Base-by-base conservation (phyloP, 2,888 invertebrate species). In the Margaritifera margaritifera region DNA sequence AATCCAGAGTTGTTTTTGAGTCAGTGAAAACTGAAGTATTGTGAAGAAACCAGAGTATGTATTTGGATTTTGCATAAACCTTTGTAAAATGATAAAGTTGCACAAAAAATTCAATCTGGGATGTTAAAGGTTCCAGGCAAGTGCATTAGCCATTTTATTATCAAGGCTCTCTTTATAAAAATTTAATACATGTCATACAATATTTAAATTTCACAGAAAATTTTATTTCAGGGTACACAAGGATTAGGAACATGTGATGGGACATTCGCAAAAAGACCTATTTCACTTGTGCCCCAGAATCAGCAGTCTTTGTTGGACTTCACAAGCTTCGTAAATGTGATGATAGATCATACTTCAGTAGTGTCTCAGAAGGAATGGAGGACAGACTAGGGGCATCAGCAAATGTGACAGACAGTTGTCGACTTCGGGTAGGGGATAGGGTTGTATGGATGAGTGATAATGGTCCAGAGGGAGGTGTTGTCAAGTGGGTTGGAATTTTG, bases 361-460 rank as follows among this genome's bases (percentile, higher is more conserved):
- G 51, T 62, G 56, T 15, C 60, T 59, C n/a, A 59, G 61, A 11
- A 56, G 62, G 50, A 22, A 59, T 52, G 19, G 59, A 24, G 50
- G 57, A 57, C 31, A 15, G 22, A 56, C 67, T 62, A 22, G 63
- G 51, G 42, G 52, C 60, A 25, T 65, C 6, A 20, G 25, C 50
- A 22, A 66, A 54, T 6, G 8, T 52, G 51, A 31, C 62, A 6
- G 63, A 63, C 50, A 60, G 62, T 20, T 61, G 62, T 64, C 71
- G 72, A 19, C 61, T 80, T 6, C 76, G 83, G 60, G 82, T 91
- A 20, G 91, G 91, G 4, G 91, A 92, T 74, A 81, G 91, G 63
- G 90, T 92, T n/a, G 89, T 91, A 6, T 92, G 92, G 92, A 84
- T 90, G 64, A 91, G 91, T 71, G 91, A 91, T 78, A 83, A 87